Evolutionary conservation across 2,888 invertebrate species (phyloP).

Genomic region (Polymixis lichenea): DNA sequence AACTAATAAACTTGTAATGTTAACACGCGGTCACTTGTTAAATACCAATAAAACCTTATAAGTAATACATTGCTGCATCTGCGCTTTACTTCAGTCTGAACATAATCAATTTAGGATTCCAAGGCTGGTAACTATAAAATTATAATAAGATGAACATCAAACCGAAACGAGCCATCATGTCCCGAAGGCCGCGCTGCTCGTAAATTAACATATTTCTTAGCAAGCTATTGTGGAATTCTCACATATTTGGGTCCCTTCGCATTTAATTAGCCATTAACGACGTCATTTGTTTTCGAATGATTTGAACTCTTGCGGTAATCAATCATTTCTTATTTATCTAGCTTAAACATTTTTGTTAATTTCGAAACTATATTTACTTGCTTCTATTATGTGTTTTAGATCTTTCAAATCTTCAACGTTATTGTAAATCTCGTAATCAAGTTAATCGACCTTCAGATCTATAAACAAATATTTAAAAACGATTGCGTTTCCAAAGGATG

Average conservation of each 20-base stretch:
- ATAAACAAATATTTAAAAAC: background rate
- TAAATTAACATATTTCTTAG: constrained; percentile 65
- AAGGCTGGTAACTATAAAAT: constrained; percentile 74
- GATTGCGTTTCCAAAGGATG: constrained; percentile 32
- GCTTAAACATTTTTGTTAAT: background rate
- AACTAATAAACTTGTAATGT: constrained; percentile 29
- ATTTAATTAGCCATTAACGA: constrained; percentile 1
- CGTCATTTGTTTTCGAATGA: constrained; percentile 10
- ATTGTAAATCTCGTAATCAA: constrained; percentile 10
- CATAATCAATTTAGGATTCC: constrained; percentile 70
- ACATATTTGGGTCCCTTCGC: constrained; percentile 10
- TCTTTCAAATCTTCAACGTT: background rate
- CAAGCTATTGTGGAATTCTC: constrained; percentile 37
- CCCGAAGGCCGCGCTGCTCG: constrained; percentile 54
- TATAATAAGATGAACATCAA: constrained; percentile 71
- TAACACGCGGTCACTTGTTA: constrained; percentile 20
- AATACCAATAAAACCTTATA: constrained; percentile 54
- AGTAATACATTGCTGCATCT: constrained; percentile 37
- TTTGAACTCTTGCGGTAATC: background rate
- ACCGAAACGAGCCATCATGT: constrained; percentile 39
- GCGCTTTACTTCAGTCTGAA: constrained; percentile 21
- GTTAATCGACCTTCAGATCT: background rate
- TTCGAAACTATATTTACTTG: background rate
- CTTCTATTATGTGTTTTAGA: background rate
- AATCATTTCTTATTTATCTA: background rate